Evolutionary conservation across 2,888 invertebrate species (phyloP), one percentile per base, ranked within the genome.

Genomic region (Serripes groenlandicus): DNA sequence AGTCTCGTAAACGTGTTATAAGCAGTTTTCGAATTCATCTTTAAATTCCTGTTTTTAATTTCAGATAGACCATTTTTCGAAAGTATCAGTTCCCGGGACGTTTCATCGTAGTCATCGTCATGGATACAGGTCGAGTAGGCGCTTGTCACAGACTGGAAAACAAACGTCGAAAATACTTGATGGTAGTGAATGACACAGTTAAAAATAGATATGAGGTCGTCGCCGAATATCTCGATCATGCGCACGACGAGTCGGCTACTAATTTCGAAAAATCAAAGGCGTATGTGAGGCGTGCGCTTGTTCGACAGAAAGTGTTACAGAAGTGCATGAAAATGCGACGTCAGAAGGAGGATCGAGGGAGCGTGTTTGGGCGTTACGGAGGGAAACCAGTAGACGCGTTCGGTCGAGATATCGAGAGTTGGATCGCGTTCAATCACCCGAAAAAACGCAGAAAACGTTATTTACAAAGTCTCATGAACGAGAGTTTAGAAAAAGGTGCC

Each of bases 291-390:
- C 72, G 90, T n/a, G 85, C 88, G 2, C 62, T 90, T n/a, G 89
- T 89, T 7, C 78, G 90, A 64, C 90, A 90, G 71, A 84, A 87
- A 23, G 88, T 91, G 1, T 75, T 91, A 9, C 89, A 87, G 70
- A 85, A 90, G 54, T 91, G 91, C 72, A 85, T 91, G 86, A 88
- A 88, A 83, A 90, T 91, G 90, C 77, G 89, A n/a, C 75, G 85
- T 62, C 73, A 81, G 11, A 70, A 83, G 18, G 73, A 76, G 28
- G 77, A 76, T 18, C 52, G 74, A 7, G 34, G 72, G 9, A 56
- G 66, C 3, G 52, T 80, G 28, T 89, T 75, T 49, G 91, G 91
- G 0, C 68, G 72, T 60, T 91, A 91, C 66, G 89, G 89, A 23
- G 91, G 91, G n/a, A 86, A 86, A 73, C 86, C 90, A 4, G 75